Base-by-base conservation (phyloP, 2,888 invertebrate genomes). In the Apamea crenata region DNA sequence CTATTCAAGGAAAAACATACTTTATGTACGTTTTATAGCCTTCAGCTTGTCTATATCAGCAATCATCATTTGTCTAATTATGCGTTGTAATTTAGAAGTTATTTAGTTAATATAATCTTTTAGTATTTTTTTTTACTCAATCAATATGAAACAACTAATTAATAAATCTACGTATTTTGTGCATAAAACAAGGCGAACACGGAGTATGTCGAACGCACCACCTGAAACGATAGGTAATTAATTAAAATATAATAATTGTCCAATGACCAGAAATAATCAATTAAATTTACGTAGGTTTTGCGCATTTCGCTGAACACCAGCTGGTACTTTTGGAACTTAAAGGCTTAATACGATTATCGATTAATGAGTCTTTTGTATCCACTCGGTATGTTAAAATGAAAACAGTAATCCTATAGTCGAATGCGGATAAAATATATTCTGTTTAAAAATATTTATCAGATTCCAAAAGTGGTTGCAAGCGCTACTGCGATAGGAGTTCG, bases 101-200 rank as follows among this genome's bases (percentile, higher is more conserved):
- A 50, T 25, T 32, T 53, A 66, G n/a, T 61, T 40, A 21, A 2
- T 36, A 29, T 77, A 61, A 18, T 25, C 5, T 29, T 59, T 59
- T 1, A 32, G 32, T 21, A 1, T 18, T 16, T 72, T 16, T 29
- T 18, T 32, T 16, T 40, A 40, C 7, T 40, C 7, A 7, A 40
- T 0, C 7, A 4, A 40, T 40, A 0, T 14, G 14, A 47, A n/a
- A 50, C n/a, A 4, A 47, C 29, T 21, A 21, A 53, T 72, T 2
- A 50, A 47, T 59, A 40, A 14, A 67, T 63, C 77, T 90, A 93
- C 88, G 92, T 90, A 80, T 94, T 90, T 88, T 94, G 94, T 72
- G 96, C 95, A 85, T 95, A 93, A 90, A 96, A 92, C 76, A 96
- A 91, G 44, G 96, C 95, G 73, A 96, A 96, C 14, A 96, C 95